phyloP scores from a whole-genome alignment of 2,888 invertebrate species.

The Dicranocentrus wangi region DNA sequence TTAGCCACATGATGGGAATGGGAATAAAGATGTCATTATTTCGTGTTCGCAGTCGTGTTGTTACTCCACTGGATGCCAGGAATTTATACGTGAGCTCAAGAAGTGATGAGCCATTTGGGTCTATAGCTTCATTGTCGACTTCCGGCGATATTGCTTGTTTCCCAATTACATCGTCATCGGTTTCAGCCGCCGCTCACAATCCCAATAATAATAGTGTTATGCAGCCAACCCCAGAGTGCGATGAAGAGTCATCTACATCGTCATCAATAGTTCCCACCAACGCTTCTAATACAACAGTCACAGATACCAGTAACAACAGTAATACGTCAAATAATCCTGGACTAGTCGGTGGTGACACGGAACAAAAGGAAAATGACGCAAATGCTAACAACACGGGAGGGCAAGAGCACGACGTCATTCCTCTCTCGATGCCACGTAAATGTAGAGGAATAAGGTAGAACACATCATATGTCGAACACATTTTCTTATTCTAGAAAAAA shows the following conservation, averaged over 20 bases:
- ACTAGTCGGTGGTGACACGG: not conserved
- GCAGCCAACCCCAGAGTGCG: conserved; percentile 42
- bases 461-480: no score
- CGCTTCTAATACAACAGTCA: not conserved
- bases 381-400: not conserved
- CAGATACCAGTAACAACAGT: conserved; percentile 5
- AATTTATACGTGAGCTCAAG: conserved; percentile 62
- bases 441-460: conserved; percentile 34
- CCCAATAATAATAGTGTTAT: conserved; percentile 11
- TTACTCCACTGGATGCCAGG: conserved; percentile 68
- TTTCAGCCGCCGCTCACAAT: not conserved
- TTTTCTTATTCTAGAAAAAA: no score
- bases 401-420: conserved; percentile 7
- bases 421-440: conserved; percentile 18
- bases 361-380: conserved; percentile 9
- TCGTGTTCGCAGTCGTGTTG: conserved; percentile 56
- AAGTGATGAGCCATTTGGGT: conserved; percentile 72
- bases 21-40: no score
- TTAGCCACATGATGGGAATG: no score
- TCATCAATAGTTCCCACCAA: conserved; percentile 11
- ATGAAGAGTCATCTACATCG: conserved; percentile 40
- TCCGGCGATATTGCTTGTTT: conserved; percentile 72
- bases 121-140: conserved; percentile 70
- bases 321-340: not conserved
- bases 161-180: conserved; percentile 49